phyloP scores from a whole-genome alignment of 1,140 invertebrate species.

The Papilio polyxenes region DNA sequence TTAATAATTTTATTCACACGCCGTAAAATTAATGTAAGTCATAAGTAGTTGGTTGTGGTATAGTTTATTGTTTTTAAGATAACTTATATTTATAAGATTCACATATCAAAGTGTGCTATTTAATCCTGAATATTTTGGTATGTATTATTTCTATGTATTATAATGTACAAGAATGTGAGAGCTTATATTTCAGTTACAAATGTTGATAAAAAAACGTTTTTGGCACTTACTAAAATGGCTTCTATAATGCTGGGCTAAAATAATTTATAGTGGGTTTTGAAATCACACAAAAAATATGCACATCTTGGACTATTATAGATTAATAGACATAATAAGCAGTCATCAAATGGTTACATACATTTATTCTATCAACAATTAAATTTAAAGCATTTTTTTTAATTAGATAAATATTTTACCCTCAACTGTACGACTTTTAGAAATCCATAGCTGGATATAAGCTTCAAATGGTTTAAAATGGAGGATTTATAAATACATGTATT shows the following conservation, averaged over 20 bases:
- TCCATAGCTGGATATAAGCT: background rate
- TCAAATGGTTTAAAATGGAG: background rate
- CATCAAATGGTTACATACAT: background rate
- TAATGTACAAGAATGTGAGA: background rate
- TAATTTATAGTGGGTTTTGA: background rate
- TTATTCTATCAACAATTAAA: too few relatives aligned
- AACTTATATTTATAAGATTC: too few relatives aligned
- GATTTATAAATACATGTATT: too few relatives aligned
- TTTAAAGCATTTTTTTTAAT: background rate
- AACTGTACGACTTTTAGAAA: background rate
- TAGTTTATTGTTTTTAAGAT: background rate
- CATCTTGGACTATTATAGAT: background rate
- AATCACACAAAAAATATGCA: background rate
- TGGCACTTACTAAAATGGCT: background rate
- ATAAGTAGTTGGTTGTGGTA: background rate
- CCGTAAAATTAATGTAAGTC: background rate
- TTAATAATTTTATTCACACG: background rate
- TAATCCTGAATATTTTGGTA: background rate
- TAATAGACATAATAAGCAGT: background rate
- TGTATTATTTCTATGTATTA: background rate
- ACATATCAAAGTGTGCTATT: background rate
- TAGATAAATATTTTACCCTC: background rate
- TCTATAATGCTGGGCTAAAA: slow-evolving; percentile 1
- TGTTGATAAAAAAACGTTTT: background rate
- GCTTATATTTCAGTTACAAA: background rate